Conservation (phyloP, 30 jellyfish, hydroid and myxozoan genomes). For the Nemopilema nomurai region DNA sequence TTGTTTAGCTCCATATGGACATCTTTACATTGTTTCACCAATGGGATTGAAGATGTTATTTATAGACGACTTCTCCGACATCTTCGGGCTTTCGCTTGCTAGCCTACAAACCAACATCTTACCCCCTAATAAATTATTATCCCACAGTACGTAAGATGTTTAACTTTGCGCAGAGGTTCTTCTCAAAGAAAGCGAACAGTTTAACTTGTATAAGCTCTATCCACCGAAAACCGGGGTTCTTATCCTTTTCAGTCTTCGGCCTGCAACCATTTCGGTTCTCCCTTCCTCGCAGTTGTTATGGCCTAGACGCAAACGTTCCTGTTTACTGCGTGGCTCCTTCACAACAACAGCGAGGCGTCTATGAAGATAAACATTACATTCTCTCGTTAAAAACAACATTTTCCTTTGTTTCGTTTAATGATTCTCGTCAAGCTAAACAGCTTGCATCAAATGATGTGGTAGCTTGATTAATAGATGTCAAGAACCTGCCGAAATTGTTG, state of each 20-base stretch:
- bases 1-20: conserved; percentile 58
- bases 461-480: neutral
- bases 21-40: conserved; percentile 41
- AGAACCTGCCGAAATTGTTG: neutral
- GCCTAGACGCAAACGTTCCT: neutral
- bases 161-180: neutral
- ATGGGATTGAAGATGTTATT: conserved; percentile 53
- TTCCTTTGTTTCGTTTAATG: no score
- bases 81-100: neutral
- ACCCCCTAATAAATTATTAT: neutral
- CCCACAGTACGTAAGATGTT: neutral
- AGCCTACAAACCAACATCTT: neutral
- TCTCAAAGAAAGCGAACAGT: neutral
- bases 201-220: neutral
- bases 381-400: no score
- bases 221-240: neutral
- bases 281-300: neutral
- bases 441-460: no score
- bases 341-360: neutral
- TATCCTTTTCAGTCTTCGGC: neutral
- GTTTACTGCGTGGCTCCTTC: neutral
- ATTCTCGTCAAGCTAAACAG: no score
- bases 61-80: neutral
- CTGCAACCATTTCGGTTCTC: neutral
- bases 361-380: no score